Evolutionary conservation across 1,140 invertebrate species (phyloP).

Genomic region (Drosophila nebulosa): DNA sequence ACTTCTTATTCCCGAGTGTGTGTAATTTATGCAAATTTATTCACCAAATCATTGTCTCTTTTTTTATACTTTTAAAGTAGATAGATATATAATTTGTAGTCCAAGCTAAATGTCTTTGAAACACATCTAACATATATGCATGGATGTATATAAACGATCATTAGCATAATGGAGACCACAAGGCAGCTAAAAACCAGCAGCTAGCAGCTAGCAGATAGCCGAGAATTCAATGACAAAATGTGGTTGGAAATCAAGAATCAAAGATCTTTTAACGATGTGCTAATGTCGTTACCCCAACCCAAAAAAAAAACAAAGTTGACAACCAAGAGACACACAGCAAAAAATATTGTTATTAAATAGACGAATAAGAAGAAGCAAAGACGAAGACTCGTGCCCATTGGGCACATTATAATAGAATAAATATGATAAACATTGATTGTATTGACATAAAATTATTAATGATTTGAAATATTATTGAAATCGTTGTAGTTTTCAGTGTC

Average conservation of each 20-base stretch:
- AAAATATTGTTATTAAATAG: slow-evolving; percentile 47
- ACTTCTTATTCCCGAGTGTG: too few relatives aligned
- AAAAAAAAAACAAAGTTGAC: slow-evolving; percentile 42
- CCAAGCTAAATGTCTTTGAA: slow-evolving; percentile 42
- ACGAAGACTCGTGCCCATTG: slow-evolving; percentile 19
- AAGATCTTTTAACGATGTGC: slow-evolving; percentile 68
- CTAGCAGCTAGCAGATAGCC: slow-evolving; percentile 28
- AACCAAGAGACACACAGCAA: slow-evolving; percentile 21
- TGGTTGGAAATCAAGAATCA: slow-evolving; percentile 29
- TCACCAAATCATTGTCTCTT: slow-evolving; percentile 17
- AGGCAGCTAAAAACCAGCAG: slow-evolving; percentile 21
- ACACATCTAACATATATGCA: background rate
- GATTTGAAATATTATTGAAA: background rate
- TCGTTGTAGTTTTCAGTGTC: too few relatives aligned
- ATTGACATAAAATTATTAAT: background rate
- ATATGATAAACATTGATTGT: background rate
- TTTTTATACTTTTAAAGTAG: slow-evolving; percentile 9
- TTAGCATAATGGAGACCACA: slow-evolving; percentile 66
- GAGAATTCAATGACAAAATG: slow-evolving; percentile 18
- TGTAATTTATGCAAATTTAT: slow-evolving; percentile 69
- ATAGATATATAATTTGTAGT: slow-evolving; percentile 66
- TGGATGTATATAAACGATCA: too few relatives aligned
- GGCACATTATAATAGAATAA: slow-evolving; percentile 23
- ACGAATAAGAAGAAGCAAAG: background rate
- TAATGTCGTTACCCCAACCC: slow-evolving; percentile 38